A percentile compares a stretch with the other conserved stretches of the same genome.
Conservation (phyloP, 2,888 invertebrate species). For the Pristionchus japonicus region DNA sequence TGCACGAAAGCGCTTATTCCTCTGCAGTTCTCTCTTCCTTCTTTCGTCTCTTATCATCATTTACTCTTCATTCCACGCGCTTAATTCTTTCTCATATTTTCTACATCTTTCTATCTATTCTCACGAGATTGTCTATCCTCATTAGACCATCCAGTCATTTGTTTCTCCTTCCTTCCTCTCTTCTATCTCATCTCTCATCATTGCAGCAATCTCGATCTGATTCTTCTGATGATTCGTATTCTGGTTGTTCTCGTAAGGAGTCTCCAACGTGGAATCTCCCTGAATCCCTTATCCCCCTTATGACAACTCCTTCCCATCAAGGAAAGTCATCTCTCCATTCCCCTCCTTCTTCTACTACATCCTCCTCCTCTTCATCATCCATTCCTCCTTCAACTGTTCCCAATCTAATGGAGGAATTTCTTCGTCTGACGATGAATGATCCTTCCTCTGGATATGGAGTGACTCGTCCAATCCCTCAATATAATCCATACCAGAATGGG, state of each 20-base stretch:
- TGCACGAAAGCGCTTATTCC: neutral
- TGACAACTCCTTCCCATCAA: neutral
- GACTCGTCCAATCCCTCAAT: conserved; percentile 3
- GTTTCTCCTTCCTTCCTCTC: neutral
- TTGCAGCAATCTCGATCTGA: conserved; percentile 3
- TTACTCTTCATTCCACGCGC: conserved; percentile 6
- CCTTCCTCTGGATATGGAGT: neutral
- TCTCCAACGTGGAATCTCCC: conserved; percentile 37
- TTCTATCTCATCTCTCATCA: neutral
- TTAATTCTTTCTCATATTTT: neutral
- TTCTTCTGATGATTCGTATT: neutral
- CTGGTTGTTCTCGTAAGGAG: conserved; percentile 41
- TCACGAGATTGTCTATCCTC: neutral
- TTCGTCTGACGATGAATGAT: conserved; percentile 26
- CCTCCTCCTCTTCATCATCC: neutral
- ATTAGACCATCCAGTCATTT: no score
- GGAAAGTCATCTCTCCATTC: conserved; percentile 10
- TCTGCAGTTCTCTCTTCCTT: neutral
- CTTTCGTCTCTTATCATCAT: neutral
- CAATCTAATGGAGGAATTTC: conserved; percentile 38
- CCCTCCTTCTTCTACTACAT: conserved; percentile 34
- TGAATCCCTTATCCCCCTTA: neutral
- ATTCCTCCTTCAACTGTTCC: neutral
- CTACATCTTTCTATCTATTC: neutral
- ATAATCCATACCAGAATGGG: neutral